A percentile compares a stretch with the other conserved stretches of the same genome.
Conservation (phyloP, 2,888 invertebrate species). For the Coelinius sp. region DNA sequence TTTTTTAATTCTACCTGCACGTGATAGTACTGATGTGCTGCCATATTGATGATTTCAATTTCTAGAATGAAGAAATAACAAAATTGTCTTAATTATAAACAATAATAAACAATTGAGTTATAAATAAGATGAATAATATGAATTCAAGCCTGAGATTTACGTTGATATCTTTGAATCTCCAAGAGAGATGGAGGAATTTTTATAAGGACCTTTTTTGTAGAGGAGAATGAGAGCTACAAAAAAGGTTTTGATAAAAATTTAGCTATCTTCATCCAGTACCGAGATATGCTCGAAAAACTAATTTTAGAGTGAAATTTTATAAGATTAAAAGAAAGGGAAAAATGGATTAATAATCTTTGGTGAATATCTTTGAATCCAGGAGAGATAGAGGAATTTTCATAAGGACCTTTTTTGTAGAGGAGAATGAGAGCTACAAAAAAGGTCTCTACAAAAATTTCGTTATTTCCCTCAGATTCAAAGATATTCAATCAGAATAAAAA, state of each 20-base stretch:
- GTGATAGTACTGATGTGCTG: constrained; percentile 60
- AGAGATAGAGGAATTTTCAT: too few relatives aligned
- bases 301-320: too few relatives aligned
- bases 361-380: too few relatives aligned
- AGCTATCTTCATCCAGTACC: not conserved
- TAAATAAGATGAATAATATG: too few relatives aligned
- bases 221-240: not conserved
- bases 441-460: too few relatives aligned
- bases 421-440: too few relatives aligned
- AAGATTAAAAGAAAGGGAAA: too few relatives aligned
- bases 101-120: not conserved
- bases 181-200: not conserved
- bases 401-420: too few relatives aligned
- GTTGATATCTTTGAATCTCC: too few relatives aligned
- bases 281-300: not conserved
- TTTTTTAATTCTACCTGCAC: constrained; percentile 57
- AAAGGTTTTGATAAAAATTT: not conserved
- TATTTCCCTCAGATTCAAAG: too few relatives aligned
- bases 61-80: not conserved
- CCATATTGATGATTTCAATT: constrained; percentile 48
- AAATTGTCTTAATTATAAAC: not conserved
- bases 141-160: too few relatives aligned
- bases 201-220: not conserved
- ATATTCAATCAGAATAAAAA: not conserved
- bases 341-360: too few relatives aligned